Evolutionary conservation across 2,113 vertebrate species (phyloP), one percentile per base, ranked within the genome.

Genomic region (Pristiophorus japonicus): DNA sequence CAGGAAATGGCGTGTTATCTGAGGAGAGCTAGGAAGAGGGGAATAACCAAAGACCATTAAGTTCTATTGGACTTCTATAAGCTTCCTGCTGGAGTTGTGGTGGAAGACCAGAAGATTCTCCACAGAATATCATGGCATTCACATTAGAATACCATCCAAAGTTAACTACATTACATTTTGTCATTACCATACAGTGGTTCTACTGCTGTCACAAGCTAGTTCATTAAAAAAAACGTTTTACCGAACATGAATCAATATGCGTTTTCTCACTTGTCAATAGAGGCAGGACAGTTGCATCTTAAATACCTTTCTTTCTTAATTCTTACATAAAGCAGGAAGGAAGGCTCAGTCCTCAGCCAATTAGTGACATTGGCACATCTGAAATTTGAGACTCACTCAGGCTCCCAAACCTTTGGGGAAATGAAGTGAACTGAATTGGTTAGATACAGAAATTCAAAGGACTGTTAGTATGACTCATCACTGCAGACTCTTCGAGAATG

Each of bases 401-500:
- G 38, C 22, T 94, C 65, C 27, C 18, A 93, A 45, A 66, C n/a
- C 91, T 65, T 65, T 65, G 62, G 92, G 51, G 63, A 94, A 66
- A 66, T 67, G 3, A 94, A 94, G 20, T 47, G 18, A 94, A 30
- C 22, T 5, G 42, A 66, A 70, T 67, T 70, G 27, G 38, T 94
- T 67, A 67, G 65, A 18, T 47, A 62, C 24, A 94, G 66, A 67
- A 70, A 70, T 24, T 51, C 65, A 94, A 94, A 70, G 20, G 27
- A 34, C 63, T 47, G 24, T 16, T 51, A 67, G 66, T 18, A 51
- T 94, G 93, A 94, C 42, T 94, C 93, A 94, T 94, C 45, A 30
- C 42, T 70, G 65, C 66, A 94, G 66, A 73, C 42, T 70, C 65
- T n/a, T 34, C 27, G 51, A 47, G 93, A 94, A 94, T 94, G 93